Percentiles rank a stretch among this genome's conserved stretches.
These are phyloP conservation scores for Sakesphorus luctuosus DNA, from an alignment of 2,113 vertebrate genomes.

Conservation along the genomic window DNA sequence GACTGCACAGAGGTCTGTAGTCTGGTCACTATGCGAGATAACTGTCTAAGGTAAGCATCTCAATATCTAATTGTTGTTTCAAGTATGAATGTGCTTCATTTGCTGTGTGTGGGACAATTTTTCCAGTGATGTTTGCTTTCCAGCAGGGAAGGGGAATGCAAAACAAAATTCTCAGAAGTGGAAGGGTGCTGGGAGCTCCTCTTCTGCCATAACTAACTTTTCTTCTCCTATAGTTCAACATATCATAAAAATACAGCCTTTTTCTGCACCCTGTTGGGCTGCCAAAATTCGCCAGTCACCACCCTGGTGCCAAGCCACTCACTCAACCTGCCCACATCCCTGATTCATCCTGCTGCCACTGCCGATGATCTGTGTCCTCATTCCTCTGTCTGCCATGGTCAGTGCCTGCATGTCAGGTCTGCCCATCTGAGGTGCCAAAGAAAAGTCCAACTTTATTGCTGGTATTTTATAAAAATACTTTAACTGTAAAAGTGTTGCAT, in stretches of 20 bases:
- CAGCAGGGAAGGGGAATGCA: not conserved
- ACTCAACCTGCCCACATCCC: not conserved
- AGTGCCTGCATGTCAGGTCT: not conserved
- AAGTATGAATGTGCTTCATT: not conserved
- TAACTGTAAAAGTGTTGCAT: not conserved
- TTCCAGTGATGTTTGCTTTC: not conserved
- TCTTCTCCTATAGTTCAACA: not conserved
- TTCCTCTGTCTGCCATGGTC: not conserved
- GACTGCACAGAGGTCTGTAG: not conserved
- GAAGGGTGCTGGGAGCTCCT: not conserved
- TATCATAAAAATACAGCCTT: not conserved
- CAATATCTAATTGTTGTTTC: not conserved
- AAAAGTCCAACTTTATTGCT: not conserved
- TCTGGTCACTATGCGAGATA: not conserved
- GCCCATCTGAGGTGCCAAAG: not conserved
- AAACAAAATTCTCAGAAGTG: not conserved
- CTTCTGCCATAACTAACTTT: not conserved
- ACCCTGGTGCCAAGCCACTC: not conserved
- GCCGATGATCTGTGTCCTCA: rapidly evolving
- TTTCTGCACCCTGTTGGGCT: not conserved
- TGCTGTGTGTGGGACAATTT: not conserved
- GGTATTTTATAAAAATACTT: not conserved
- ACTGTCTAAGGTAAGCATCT: not conserved
- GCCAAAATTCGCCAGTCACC: not conserved
- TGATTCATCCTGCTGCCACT: not conserved